A percentile compares a stretch with the other conserved stretches of the same genome.
Evolutionary conservation across 2,113 vertebrate genomes (phyloP).

Genomic region (Lutjanus erythropterus): DNA sequence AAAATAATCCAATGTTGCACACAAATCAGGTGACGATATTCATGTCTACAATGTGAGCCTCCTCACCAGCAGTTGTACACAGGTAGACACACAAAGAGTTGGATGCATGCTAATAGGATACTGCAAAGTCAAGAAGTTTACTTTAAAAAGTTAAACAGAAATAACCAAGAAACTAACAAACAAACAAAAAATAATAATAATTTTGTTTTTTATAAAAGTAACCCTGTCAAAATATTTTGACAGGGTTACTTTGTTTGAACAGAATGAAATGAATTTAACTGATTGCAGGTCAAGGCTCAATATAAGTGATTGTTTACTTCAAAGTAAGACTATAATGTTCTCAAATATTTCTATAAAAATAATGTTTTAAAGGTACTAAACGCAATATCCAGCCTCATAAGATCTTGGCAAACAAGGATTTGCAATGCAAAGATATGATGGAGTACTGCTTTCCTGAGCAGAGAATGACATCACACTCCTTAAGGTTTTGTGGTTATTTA

Average conservation of each 20-base stretch:
- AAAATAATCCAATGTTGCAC: neutral
- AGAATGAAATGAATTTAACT: neutral
- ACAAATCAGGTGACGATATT: neutral
- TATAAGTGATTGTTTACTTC: neutral
- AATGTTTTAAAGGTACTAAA: no score
- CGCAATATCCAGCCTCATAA: no score
- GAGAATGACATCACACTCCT: no score
- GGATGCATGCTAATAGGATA: neutral
- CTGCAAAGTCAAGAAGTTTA: neutral
- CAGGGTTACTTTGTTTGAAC: neutral
- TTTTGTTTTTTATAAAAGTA: neutral
- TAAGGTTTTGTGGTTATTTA: no score
- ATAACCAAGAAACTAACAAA: neutral
- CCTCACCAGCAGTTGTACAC: neutral
- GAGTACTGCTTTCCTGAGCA: no score
- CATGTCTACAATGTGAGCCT: neutral
- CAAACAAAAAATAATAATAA: neutral
- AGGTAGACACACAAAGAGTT: neutral
- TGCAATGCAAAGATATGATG: no score
- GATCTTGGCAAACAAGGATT: no score
- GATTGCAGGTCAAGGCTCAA: neutral
- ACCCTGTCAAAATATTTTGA: neutral
- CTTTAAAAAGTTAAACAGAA: neutral
- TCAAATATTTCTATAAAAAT: neutral
- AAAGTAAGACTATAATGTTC: neutral